A percentile compares a stretch with the other conserved stretches of the same genome.
Conservation (phyloP, 2,888 invertebrate genomes). For the Boloria selene region DNA sequence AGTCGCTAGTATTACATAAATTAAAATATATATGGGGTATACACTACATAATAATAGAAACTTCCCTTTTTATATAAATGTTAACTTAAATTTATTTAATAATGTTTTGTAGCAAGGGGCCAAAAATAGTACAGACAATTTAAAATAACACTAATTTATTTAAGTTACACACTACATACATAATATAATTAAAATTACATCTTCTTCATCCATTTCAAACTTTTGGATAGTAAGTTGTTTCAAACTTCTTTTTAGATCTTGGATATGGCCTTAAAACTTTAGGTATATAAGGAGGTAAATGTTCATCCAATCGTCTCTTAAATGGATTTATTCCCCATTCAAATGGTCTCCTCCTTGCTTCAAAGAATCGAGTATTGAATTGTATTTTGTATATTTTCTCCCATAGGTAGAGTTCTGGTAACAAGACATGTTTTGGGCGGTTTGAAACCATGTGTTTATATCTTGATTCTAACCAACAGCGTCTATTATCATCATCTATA, state of each 20-base stretch:
- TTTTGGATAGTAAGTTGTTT: constrained; percentile 86
- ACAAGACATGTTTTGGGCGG: constrained; percentile 82
- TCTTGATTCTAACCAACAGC: constrained; percentile 86
- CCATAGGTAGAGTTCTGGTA: constrained; percentile 90
- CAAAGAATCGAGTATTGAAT: constrained; percentile 85
- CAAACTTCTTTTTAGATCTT: constrained; percentile 83
- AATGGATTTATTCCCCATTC: constrained; percentile 84
- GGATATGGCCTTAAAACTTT: constrained; percentile 84
- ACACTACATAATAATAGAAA: background rate
- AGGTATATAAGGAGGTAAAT: constrained; percentile 86
- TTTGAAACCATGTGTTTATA: constrained; percentile 88
- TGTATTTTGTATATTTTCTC: constrained; percentile 91
- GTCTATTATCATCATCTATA: constrained; percentile 85
- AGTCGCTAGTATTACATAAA: too few relatives aligned
- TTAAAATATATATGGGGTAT: background rate
- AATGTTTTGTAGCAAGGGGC: too few relatives aligned
- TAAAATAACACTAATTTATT: constrained; percentile 11
- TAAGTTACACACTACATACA: constrained; percentile 6
- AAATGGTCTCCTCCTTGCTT: constrained; percentile 87
- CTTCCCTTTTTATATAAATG: background rate
- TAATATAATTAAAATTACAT: background rate
- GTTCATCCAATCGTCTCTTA: constrained; percentile 85
- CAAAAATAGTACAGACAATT: background rate
- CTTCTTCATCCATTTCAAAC: constrained; percentile 47
- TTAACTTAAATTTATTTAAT: too few relatives aligned